Evolutionary conservation across 2,888 invertebrate species (phyloP).

Genomic region (Aphidius colemani): DNA sequence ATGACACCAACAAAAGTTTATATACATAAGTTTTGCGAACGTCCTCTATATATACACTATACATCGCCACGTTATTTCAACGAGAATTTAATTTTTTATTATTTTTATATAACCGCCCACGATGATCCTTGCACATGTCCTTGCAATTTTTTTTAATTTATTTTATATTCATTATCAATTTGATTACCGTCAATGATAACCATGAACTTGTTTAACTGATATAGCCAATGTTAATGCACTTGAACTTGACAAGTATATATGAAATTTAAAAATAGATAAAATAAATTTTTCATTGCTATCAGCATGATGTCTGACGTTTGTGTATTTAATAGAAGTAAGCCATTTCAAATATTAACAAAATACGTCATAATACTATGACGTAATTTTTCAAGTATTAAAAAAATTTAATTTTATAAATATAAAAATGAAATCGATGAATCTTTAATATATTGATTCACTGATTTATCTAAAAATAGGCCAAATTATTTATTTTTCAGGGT

Average conservation of each 20-base stretch:
- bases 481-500: too few species aligned
- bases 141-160: background rate
- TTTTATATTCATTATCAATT: background rate
- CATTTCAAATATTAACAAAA: too few species aligned
- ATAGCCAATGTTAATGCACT: too few species aligned
- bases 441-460: too few species aligned
- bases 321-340: background rate
- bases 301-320: background rate
- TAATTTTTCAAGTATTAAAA: too few species aligned
- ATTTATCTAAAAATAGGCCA: too few species aligned
- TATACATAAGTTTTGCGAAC: slow-evolving; percentile 23
- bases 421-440: too few species aligned
- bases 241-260: too few species aligned
- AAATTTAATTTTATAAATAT: too few species aligned
- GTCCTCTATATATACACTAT: slow-evolving; percentile 10
- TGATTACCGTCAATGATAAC: background rate
- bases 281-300: background rate
- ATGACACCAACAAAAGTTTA: slow-evolving; percentile 35
- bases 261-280: too few species aligned
- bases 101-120: slow-evolving; percentile 46
- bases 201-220: background rate
- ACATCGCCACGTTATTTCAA: slow-evolving; percentile 35
- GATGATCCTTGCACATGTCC: slow-evolving; percentile 14
- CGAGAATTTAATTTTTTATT: slow-evolving; percentile 42
- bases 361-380: too few species aligned